Conservation (phyloP, 2,888 invertebrate genomes). For the Drosophila suboccidentalis region DNA sequence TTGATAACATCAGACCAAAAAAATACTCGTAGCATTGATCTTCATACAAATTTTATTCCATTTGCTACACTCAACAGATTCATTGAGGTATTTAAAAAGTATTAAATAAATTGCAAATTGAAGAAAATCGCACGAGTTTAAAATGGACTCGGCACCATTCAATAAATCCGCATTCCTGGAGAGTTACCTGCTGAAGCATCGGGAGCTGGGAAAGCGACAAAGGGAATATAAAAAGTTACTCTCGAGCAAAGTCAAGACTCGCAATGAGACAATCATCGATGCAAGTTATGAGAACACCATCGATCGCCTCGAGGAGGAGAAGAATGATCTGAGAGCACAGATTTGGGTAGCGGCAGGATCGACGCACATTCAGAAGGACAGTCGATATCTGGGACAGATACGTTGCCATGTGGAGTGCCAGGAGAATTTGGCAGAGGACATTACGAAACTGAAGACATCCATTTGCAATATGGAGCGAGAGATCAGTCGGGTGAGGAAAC, state of each 20-base stretch:
- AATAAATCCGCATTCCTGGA: slow-evolving; percentile 72
- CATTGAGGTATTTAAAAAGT: slow-evolving; percentile 1
- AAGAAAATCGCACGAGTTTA: background rate
- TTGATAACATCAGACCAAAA: slow-evolving; percentile 1
- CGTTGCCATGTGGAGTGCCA: slow-evolving; percentile 83
- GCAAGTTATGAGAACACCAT: slow-evolving; percentile 80
- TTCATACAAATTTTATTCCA: slow-evolving; percentile 14
- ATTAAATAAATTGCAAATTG: slow-evolving; percentile 40
- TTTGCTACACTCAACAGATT: background rate
- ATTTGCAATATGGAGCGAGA: slow-evolving; percentile 81
- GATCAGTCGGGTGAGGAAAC: slow-evolving; percentile 78
- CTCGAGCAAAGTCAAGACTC: slow-evolving; percentile 73
- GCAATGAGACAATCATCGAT: slow-evolving; percentile 81
- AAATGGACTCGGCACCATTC: slow-evolving; percentile 52
- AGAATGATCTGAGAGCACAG: slow-evolving; percentile 79
- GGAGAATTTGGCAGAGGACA: slow-evolving; percentile 77
- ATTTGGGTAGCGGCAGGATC: slow-evolving; percentile 83
- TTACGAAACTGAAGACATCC: slow-evolving; percentile 78
- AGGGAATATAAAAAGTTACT: slow-evolving; percentile 83
- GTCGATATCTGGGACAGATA: slow-evolving; percentile 70
- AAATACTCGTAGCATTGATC: background rate
- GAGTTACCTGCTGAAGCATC: slow-evolving; percentile 75
- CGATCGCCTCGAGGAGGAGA: slow-evolving; percentile 77
- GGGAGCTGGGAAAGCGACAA: slow-evolving; percentile 82
- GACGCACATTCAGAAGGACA: slow-evolving; percentile 72